A percentile compares a stretch with the other conserved stretches of the same genome.
Conservation (phyloP, 2,888 invertebrate genomes). For the Prostheceraeus crozeri region DNA sequence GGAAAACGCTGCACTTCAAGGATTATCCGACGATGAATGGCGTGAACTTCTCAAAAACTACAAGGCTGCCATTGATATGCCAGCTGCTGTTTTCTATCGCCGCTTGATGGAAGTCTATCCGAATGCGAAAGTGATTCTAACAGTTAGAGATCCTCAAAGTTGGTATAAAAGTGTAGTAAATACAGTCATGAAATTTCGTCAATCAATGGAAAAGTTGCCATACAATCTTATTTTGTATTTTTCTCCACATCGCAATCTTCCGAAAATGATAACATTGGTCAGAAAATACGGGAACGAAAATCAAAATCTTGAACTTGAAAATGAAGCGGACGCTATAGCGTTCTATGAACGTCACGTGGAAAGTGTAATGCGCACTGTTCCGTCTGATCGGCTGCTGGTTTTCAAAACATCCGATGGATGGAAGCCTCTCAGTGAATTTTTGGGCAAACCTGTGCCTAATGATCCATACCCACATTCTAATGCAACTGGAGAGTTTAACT, state of each 20-base stretch:
- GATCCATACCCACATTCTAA: conserved; percentile 9
- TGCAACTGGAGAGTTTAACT: no score
- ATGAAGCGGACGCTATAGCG: not conserved
- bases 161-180: not conserved
- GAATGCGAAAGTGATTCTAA: conserved; percentile 16
- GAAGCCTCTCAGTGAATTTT: conserved; percentile 21
- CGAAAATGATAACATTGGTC: no score
- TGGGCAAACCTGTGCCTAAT: conserved; percentile 4
- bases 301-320: not conserved
- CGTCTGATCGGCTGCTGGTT: not conserved
- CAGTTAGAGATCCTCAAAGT: not conserved
- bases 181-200: not conserved
- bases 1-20: not conserved
- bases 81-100: not conserved
- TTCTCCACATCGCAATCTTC: not conserved
- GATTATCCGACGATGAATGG: not conserved
- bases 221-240: not conserved
- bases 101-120: conserved; percentile 7
- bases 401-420: not conserved
- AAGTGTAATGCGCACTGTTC: not conserved
- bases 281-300: no score
- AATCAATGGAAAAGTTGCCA: not conserved
- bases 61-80: conserved; percentile 12
- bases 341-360: not conserved
- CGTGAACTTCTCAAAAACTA: not conserved